These are phyloP conservation scores for Spea multiplicata DNA, from an alignment of 2,113 vertebrate species.

Conservation along the genomic window DNA sequence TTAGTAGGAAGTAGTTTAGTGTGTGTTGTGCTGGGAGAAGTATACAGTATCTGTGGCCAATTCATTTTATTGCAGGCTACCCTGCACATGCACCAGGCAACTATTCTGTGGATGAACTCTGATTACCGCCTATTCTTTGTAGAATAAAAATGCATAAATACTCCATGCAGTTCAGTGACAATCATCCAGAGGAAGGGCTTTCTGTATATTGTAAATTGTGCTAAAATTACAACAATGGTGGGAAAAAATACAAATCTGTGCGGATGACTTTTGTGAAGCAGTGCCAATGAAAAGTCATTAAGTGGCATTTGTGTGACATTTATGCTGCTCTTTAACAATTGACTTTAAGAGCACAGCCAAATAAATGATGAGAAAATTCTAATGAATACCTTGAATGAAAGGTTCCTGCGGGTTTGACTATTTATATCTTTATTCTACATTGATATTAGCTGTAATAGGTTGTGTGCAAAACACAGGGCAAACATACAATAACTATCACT, in stretches of 20 bases:
- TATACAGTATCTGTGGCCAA: not conserved
- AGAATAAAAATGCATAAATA: slow-evolving; percentile 56
- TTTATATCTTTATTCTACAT: not conserved
- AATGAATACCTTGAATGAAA: not conserved
- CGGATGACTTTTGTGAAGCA: slow-evolving; percentile 52
- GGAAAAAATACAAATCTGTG: slow-evolving; percentile 66
- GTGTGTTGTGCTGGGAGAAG: not conserved
- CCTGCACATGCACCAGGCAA: not conserved
- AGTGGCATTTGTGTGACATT: slow-evolving; percentile 45
- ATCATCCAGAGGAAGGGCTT: slow-evolving; percentile 70
- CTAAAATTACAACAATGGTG: slow-evolving; percentile 75
- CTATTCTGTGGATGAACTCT: slow-evolving; percentile 51
- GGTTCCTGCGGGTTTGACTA: not conserved
- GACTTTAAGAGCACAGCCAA: slow-evolving; percentile 51
- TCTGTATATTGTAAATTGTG: slow-evolving; percentile 74
- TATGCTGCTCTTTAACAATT: slow-evolving; percentile 54
- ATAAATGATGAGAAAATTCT: slow-evolving; percentile 24
- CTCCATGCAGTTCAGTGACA: slow-evolving; percentile 64
- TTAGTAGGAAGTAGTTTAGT: not conserved
- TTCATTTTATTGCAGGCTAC: not conserved
- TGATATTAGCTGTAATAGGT: too few relatives aligned
- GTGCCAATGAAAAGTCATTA: slow-evolving; percentile 41
- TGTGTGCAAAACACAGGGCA: too few relatives aligned
- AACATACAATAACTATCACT: too few relatives aligned
- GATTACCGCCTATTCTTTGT: slow-evolving; percentile 61